Conservation (phyloP, 1,140 invertebrate species). For the Cecropterus lyciades region DNA sequence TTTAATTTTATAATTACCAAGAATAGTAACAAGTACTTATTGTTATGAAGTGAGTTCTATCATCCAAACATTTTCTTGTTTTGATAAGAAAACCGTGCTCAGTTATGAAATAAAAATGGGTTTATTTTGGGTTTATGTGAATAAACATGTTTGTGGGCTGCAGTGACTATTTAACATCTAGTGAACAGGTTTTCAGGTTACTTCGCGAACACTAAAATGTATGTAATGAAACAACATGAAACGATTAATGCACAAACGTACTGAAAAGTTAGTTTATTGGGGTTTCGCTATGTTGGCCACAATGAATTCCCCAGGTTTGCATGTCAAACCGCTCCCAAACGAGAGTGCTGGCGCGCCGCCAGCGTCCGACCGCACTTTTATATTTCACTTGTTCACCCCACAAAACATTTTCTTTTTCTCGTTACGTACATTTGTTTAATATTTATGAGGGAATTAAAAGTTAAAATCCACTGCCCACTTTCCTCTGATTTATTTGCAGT, state of each 20-base stretch:
- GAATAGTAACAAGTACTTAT: too few relatives aligned
- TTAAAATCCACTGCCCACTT: conserved; percentile 38
- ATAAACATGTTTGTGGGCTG: too few relatives aligned
- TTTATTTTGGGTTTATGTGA: too few relatives aligned
- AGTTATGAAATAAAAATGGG: too few relatives aligned
- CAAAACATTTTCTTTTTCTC: conserved; percentile 45
- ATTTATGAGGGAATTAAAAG: conserved; percentile 40
- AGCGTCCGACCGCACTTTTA: conserved; percentile 47
- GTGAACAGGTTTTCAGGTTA: too few relatives aligned
- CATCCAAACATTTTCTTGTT: too few relatives aligned
- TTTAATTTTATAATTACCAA: too few relatives aligned
- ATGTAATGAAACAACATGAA: too few relatives aligned
- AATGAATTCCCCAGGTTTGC: conserved; percentile 38
- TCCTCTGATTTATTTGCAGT: conserved; percentile 36
- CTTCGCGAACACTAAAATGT: too few relatives aligned
- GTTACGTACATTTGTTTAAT: conserved; percentile 41
- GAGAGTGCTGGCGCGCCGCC: conserved; percentile 46
- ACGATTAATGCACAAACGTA: conserved; percentile 3
- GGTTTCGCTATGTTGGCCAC: conserved; percentile 29
- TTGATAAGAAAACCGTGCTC: too few relatives aligned
- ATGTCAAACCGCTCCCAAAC: conserved; percentile 46
- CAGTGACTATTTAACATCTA: too few relatives aligned
- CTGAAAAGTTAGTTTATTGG: conserved; percentile 19
- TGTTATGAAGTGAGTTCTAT: too few relatives aligned
- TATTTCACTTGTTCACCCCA: conserved; percentile 47